phyloP scores from a whole-genome alignment of 1,140 invertebrate species.

The Schlechtendalia chinensis region DNA sequence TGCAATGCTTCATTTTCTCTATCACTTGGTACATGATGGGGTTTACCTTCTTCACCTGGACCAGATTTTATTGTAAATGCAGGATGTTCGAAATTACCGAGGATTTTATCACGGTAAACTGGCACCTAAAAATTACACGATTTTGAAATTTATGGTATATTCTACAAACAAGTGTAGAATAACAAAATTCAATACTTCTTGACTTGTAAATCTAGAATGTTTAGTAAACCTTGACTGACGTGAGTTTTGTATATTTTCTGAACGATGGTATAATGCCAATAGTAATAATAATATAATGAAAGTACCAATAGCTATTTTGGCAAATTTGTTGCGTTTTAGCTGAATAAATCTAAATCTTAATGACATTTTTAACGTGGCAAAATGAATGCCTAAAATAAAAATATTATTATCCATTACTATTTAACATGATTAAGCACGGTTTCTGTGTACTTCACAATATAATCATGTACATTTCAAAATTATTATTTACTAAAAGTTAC shows the following conservation, averaged over 20 bases:
- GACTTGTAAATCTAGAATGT: constrained; percentile 17
- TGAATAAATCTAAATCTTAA: constrained; percentile 47
- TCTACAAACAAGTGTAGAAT: not conserved
- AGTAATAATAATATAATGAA: constrained; percentile 23
- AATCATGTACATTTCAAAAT: no score
- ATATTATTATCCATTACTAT: no score
- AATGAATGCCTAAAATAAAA: constrained; percentile 9
- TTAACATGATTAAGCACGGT: no score
- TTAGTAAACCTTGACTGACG: not conserved
- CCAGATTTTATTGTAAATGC: constrained; percentile 64
- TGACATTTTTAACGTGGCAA: constrained; percentile 19
- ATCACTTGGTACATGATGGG: constrained; percentile 66
- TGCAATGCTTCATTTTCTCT: constrained; percentile 71
- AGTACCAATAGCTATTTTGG: constrained; percentile 34
- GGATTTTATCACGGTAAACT: constrained; percentile 1
- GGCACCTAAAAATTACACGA: not conserved
- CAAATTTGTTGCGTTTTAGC: constrained; percentile 43
- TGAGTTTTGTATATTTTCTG: constrained; percentile 9
- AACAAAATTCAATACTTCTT: not conserved
- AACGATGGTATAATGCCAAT: constrained; percentile 35
- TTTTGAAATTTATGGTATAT: not conserved
- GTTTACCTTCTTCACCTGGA: constrained; percentile 80
- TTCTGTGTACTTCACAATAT: no score
- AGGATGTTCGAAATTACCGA: constrained; percentile 70
- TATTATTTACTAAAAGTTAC: no score